phyloP scores from a whole-genome alignment of 2,113 vertebrate species.

The Podilymbus podiceps region DNA sequence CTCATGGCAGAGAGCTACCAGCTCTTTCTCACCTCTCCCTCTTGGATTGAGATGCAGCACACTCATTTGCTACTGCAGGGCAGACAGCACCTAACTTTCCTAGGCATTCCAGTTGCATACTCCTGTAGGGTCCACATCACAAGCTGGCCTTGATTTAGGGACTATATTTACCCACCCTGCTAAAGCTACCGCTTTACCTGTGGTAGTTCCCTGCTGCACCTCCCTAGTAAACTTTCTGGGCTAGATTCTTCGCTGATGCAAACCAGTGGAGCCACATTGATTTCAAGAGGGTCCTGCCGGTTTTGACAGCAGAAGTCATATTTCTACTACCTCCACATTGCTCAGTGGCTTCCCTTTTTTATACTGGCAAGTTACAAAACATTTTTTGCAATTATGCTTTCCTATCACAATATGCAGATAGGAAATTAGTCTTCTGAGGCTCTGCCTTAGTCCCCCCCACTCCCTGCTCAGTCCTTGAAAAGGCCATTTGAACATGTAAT shows the following conservation, averaged over 20 bases:
- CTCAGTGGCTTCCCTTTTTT: not conserved
- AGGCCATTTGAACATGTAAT: conserved; percentile 34
- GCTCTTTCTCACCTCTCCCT: not conserved
- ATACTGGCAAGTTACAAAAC: not conserved
- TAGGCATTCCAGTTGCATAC: not conserved
- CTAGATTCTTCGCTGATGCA: not conserved
- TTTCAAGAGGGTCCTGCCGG: not conserved
- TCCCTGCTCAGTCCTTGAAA: not conserved
- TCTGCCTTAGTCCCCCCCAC: not conserved
- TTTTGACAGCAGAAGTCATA: not conserved
- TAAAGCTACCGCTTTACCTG: not conserved
- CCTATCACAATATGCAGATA: conserved; percentile 15
- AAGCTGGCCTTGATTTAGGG: not conserved
- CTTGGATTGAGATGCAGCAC: not conserved
- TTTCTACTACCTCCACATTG: not conserved
- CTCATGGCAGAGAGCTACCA: not conserved
- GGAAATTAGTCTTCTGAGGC: conserved; percentile 28
- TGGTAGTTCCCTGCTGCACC: not conserved
- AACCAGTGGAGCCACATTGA: not conserved
- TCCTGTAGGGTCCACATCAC: not conserved
- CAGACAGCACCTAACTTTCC: not conserved
- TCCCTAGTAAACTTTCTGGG: not conserved
- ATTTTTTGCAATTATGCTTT: conserved; percentile 20
- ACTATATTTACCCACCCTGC: not conserved
- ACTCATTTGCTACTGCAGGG: not conserved